Evolutionary conservation across 2,888 invertebrate genomes (phyloP).

Genomic region (Cepaea hortensis): DNA sequence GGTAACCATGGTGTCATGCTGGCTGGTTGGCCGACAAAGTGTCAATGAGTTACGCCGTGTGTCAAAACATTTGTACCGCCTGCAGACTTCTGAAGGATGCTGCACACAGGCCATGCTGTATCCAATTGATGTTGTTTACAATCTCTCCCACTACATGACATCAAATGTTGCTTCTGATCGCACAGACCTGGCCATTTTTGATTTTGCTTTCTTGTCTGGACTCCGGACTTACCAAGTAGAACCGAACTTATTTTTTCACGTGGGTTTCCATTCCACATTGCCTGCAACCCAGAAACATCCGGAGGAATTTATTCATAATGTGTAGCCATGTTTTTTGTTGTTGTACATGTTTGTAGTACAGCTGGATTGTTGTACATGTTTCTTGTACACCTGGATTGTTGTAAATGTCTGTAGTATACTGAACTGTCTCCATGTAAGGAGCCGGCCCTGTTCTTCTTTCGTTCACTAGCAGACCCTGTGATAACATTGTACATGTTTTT

Average conservation of each 20-base stretch:
- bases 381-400: no score
- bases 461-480: no score
- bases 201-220: background rate
- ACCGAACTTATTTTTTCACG: constrained; percentile 36
- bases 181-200: constrained; percentile 38
- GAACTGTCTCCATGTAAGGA: no score
- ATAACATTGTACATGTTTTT: no score
- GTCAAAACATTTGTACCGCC: constrained; percentile 62
- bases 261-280: constrained; percentile 36
- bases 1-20: constrained; percentile 54
- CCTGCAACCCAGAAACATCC: constrained; percentile 31
- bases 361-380: background rate
- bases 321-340: background rate
- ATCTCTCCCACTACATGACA: constrained; percentile 46
- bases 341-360: background rate
- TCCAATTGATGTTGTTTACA: constrained; percentile 55
- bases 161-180: background rate
- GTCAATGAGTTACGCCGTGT: constrained; percentile 65
- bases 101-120: constrained; percentile 75
- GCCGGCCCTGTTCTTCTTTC: no score
- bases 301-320: constrained; percentile 34
- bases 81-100: constrained; percentile 67
- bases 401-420: no score
- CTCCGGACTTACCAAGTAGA: constrained; percentile 19
- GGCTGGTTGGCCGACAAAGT: constrained; percentile 66